Evolutionary conservation across 2,888 invertebrate genomes (phyloP).

Genomic region (Meandrusa payeni): DNA sequence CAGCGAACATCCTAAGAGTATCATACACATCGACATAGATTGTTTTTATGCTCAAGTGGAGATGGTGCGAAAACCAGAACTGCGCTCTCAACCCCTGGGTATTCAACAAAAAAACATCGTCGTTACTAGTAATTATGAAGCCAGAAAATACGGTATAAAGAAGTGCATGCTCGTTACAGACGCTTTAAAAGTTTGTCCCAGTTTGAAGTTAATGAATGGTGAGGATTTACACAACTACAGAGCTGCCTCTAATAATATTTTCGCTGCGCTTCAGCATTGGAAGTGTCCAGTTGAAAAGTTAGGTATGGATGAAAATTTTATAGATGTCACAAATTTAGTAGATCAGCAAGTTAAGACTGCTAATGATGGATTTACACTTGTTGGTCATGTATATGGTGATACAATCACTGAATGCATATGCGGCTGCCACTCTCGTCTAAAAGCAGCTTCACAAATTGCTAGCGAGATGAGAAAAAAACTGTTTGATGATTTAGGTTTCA

Average conservation of each 20-base stretch:
- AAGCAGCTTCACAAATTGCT: constrained; percentile 87
- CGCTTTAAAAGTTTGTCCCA: constrained; percentile 86
- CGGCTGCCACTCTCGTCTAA: constrained; percentile 86
- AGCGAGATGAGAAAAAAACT: constrained; percentile 87
- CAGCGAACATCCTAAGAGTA: constrained; percentile 83
- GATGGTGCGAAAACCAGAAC: constrained; percentile 85
- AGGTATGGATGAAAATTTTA: constrained; percentile 92
- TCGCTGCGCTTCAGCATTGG: constrained; percentile 85
- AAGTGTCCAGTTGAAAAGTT: constrained; percentile 88
- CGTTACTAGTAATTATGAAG: constrained; percentile 92
- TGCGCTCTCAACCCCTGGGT: constrained; percentile 85
- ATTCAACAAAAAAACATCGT: constrained; percentile 92
- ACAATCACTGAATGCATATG: constrained; percentile 83
- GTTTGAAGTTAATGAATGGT: constrained; percentile 87
- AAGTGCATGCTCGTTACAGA: constrained; percentile 91
- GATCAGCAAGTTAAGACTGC: constrained; percentile 70
- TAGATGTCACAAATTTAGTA: constrained; percentile 88
- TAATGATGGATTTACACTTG: constrained; percentile 53
- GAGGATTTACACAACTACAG: constrained; percentile 92
- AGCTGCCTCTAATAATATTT: constrained; percentile 88
- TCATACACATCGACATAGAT: constrained; percentile 91
- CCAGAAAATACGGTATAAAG: constrained; percentile 86
- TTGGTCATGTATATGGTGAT: constrained; percentile 82
- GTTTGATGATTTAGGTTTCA: constrained; percentile 85
- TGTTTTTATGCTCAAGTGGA: constrained; percentile 94